Percentiles rank a stretch among this genome's conserved stretches.
phyloP scores from a whole-genome alignment of 2,888 invertebrate genomes.

The Agrotis ipsilon region DNA sequence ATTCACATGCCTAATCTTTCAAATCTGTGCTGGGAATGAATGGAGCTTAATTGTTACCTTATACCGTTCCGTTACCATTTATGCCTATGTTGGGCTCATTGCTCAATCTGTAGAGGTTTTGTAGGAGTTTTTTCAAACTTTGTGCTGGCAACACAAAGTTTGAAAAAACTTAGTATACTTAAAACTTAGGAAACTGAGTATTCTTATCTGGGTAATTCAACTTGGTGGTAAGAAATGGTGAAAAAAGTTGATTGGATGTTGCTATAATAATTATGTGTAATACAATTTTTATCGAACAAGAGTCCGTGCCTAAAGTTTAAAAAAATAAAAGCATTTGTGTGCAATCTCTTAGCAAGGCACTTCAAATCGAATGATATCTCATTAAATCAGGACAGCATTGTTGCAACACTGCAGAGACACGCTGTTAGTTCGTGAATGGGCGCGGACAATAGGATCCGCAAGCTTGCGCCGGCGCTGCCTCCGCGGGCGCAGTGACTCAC shows the following conservation, averaged over 20 bases:
- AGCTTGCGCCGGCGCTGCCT: constrained; percentile 64
- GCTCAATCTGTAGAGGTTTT: constrained; percentile 43
- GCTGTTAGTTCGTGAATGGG: constrained; percentile 77
- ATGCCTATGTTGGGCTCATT: constrained; percentile 54
- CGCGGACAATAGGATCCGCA: constrained; percentile 74
- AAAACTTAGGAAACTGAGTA: too few relatives aligned
- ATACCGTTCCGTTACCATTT: constrained; percentile 33
- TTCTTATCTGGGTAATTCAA: too few relatives aligned
- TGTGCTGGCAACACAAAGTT: not conserved
- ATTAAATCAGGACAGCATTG: constrained; percentile 26
- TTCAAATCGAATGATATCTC: not conserved
- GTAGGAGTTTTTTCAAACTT: too few relatives aligned
- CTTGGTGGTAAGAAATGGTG: too few relatives aligned
- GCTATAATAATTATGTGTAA: too few relatives aligned
- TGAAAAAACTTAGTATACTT: not conserved
- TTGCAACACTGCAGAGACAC: constrained; percentile 56
- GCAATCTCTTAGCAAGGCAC: not conserved
- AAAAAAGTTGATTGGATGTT: too few relatives aligned
- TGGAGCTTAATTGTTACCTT: constrained; percentile 47
- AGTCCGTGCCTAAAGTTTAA: not conserved
- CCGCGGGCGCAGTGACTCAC: constrained; percentile 56
- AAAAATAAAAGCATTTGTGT: constrained; percentile 5
- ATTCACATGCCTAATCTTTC: constrained; percentile 39
- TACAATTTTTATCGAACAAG: not conserved
- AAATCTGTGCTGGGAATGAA: constrained; percentile 45